phyloP scores from a whole-genome alignment of 2,888 invertebrate species.

The Mythimna albipuncta region DNA sequence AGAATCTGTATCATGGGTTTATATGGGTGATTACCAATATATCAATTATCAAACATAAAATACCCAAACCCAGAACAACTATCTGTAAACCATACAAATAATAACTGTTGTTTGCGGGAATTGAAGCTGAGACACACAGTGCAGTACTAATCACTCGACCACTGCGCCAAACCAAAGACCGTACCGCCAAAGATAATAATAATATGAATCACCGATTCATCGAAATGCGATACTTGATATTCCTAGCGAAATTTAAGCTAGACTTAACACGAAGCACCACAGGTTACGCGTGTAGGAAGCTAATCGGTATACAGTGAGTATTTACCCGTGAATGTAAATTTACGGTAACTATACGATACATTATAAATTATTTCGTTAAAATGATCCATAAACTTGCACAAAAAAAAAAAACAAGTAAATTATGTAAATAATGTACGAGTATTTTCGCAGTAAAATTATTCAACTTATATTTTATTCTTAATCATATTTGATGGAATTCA shows the following conservation, averaged over 20 bases:
- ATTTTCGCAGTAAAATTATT: conserved; percentile 4
- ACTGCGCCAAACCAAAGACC: too few relatives aligned
- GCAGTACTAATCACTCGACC: too few relatives aligned
- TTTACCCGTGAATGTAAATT: conserved; percentile 14
- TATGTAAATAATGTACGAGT: conserved; percentile 26
- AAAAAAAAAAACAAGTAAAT: not conserved
- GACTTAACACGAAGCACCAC: not conserved
- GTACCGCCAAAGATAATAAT: not conserved
- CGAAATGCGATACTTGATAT: conserved; percentile 14
- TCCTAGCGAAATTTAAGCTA: not conserved
- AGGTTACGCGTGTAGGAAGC: not conserved
- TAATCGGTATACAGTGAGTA: not conserved
- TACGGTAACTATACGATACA: not conserved
- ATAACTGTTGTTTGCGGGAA: too few relatives aligned
- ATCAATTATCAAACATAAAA: too few relatives aligned
- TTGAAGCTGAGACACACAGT: too few relatives aligned
- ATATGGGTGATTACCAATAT: too few relatives aligned
- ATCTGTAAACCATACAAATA: too few relatives aligned
- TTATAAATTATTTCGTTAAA: conserved; percentile 11
- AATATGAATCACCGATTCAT: not conserved
- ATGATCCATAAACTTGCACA: not conserved
- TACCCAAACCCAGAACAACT: too few relatives aligned
- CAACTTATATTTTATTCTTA: conserved; percentile 13
- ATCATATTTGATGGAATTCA: conserved; percentile 8
- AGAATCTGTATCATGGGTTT: too few relatives aligned